A percentile compares a stretch with the other conserved stretches of the same genome.
phyloP scores from a whole-genome alignment of 2,113 vertebrate genomes.

The Brachyhypopomus occidentalis region DNA sequence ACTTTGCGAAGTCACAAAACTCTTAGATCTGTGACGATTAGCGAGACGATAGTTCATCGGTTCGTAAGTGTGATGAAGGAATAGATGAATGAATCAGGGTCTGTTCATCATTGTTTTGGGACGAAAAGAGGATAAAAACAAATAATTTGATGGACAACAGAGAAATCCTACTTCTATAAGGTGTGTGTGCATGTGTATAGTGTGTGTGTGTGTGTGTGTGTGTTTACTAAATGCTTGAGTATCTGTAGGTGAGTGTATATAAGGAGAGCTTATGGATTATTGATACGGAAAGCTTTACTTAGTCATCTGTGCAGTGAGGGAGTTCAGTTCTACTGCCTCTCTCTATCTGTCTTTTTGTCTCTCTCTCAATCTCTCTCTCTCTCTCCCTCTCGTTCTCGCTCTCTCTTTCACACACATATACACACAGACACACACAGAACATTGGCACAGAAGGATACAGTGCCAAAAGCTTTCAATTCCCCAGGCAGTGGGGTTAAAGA shows the following conservation, averaged over 20 bases:
- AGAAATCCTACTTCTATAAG: neutral
- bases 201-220: constrained; percentile 1
- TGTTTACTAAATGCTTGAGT: neutral
- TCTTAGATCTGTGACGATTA: neutral
- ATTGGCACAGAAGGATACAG: constrained; percentile 15
- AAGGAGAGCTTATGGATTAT: neutral
- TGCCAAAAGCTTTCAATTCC: constrained; percentile 44
- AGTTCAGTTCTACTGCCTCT: neutral
- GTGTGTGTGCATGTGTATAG: neutral
- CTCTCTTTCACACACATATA: constrained; percentile 5
- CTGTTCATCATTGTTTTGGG: neutral
- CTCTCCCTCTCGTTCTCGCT: neutral
- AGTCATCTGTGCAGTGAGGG: neutral
- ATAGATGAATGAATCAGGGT: neutral
- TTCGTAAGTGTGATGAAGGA: neutral
- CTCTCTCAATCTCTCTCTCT: neutral
- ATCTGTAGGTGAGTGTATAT: neutral
- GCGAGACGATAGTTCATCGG: neutral
- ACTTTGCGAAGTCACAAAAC: neutral
- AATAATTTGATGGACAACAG: constrained; percentile 11
- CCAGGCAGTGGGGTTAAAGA: constrained; percentile 46
- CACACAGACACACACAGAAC: constrained; percentile 10
- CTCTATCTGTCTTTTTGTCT: neutral
- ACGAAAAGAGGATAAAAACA: constrained; percentile 8
- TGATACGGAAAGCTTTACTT: constrained; percentile 15